These are phyloP conservation scores for Sebastes hubbsi DNA, from an alignment of 2,797 vertebrate genomes.

Conservation along the genomic window DNA sequence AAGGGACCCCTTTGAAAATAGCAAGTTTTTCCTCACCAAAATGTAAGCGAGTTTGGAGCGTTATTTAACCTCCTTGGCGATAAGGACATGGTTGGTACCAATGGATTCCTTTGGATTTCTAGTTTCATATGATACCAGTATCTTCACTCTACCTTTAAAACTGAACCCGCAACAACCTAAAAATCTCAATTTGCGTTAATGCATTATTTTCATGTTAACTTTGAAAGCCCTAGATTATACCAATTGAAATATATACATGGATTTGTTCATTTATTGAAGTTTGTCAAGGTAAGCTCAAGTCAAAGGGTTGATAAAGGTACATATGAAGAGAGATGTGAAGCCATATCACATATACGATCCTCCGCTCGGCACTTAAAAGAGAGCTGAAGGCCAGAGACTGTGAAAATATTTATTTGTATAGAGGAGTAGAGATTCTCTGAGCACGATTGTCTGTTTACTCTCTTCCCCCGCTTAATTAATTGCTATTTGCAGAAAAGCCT, in stretches of 20 bases:
- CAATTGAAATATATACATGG: neutral
- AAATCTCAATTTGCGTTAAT: too few species aligned
- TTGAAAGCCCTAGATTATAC: too few species aligned
- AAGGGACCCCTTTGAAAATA: too few species aligned
- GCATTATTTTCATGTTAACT: too few species aligned
- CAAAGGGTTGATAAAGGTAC: neutral
- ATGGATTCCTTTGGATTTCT: too few species aligned
- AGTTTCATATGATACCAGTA: too few species aligned
- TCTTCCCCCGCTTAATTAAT: neutral
- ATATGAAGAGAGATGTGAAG: neutral
- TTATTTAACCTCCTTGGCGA: too few species aligned
- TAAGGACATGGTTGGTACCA: too few species aligned
- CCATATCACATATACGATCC: neutral
- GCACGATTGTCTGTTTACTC: slow-evolving; percentile 11
- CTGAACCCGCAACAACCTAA: too few species aligned
- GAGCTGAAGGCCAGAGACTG: neutral
- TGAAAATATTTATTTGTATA: neutral
- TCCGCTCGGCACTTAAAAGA: neutral
- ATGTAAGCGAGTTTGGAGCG: too few species aligned
- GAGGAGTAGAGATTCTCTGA: neutral
- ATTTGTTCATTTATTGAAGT: slow-evolving; percentile 1
- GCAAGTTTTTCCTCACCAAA: too few species aligned
- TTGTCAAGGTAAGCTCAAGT: neutral
- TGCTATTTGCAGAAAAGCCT: slow-evolving; percentile 8
- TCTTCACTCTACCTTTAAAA: too few species aligned